phyloP scores from a whole-genome alignment of 2,797 vertebrate genomes.

The Myotis myotis region DNA sequence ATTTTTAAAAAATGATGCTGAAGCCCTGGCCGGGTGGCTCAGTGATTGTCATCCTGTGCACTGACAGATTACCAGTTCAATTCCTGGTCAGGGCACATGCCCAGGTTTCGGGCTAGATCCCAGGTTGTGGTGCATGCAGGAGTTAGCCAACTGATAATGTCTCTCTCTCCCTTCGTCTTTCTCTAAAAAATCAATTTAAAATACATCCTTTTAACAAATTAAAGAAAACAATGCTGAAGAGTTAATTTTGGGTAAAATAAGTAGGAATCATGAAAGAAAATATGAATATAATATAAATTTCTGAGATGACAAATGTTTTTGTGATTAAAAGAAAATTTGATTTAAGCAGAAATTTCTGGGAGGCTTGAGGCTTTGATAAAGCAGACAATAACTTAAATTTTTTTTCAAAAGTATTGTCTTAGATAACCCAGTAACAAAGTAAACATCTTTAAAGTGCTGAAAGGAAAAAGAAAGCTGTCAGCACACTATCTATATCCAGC shows the following conservation, averaged over 20 bases:
- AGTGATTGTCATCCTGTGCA: background rate
- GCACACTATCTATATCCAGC: background rate
- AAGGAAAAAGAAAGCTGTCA: background rate
- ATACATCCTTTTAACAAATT: background rate
- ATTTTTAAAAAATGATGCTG: background rate
- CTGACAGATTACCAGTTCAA: background rate
- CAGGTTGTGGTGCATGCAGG: background rate
- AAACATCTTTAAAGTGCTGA: background rate
- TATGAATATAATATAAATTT: background rate
- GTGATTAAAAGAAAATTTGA: constrained; percentile 34
- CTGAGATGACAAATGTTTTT: constrained; percentile 18
- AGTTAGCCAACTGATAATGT: background rate
- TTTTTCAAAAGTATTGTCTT: background rate
- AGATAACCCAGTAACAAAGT: constrained; percentile 30
- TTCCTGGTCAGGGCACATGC: background rate
- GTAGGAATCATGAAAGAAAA: constrained; percentile 2
- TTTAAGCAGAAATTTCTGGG: constrained; percentile 40
- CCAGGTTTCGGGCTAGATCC: background rate
- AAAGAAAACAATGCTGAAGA: background rate
- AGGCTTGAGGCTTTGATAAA: constrained; percentile 39
- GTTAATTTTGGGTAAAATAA: constrained; percentile 14
- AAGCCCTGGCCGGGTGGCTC: background rate
- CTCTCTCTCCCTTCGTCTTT: background rate
- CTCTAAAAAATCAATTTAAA: background rate
- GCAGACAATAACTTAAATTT: constrained; percentile 1